Base-by-base conservation (phyloP, 2,888 invertebrate species). In the Eutolmus rufibarbis region DNA sequence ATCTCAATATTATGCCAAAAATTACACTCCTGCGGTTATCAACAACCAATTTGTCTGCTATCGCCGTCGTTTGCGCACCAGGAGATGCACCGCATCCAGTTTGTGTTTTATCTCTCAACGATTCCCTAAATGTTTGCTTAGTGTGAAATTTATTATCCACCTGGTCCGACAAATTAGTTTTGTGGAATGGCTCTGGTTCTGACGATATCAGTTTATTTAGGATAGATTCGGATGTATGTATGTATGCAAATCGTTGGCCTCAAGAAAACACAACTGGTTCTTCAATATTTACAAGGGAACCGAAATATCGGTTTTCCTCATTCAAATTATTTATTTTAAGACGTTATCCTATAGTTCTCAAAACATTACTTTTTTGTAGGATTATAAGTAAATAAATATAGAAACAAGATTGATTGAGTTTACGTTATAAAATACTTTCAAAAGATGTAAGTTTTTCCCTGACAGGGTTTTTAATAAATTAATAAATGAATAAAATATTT, bases 1-100 rank as follows among this genome's bases (percentile, higher is more conserved):
- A 79, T 79, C 79, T 79, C 79, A 79, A 79, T 79, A 51, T 79
- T 79, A 40, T 79, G 79, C 79, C 31, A 79, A 79, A 66, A 79
- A 88, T 88, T 86, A 88, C 87, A 88, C 86, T 88, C 86, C 79
- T 37, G 86, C 74, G 81, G 76, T 87, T 87, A 87, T 87, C 87
- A 88, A 88, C 87, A 86, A 86, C 74, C 87, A 88, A 88, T 88
- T 88, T 88, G 86, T 88, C 87, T 86, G 87, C 87, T 88, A 88
- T 88, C 87, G 81, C 79, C 81, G 46, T 81, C 86, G 81, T 86
- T 88, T 86, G 81, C 28, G 37, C 81, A 79, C 19, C 51, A 51
- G 86, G 57, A 81, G 85, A 85, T 77, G 84, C 87, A 84, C 57
- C 46, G 23, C 79, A 28, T 46, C 23, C 79, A 79, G 81, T 81